A percentile compares a stretch with the other conserved stretches of the same genome.
Evolutionary conservation across 2,797 vertebrate species (phyloP).

Genomic region (Hoplostethus mediterraneus): DNA sequence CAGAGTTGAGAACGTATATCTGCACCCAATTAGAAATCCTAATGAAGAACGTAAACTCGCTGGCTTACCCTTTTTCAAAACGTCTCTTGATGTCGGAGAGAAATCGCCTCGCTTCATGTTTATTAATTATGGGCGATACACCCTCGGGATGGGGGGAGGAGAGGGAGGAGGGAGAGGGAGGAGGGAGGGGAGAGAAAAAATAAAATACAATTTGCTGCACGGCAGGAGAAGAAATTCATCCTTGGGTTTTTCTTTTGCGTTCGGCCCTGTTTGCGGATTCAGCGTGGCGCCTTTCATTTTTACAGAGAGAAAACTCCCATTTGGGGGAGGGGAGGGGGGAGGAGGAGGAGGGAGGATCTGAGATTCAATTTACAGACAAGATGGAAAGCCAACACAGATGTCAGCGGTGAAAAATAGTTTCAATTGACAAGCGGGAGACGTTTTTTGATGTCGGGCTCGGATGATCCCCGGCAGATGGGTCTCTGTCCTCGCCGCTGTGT

Average conservation of each 20-base stretch:
- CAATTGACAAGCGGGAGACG: constrained; percentile 64
- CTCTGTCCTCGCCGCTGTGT: constrained; percentile 44
- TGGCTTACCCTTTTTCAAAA: constrained; percentile 16
- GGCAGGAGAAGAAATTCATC: constrained; percentile 65
- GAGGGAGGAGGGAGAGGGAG: no score
- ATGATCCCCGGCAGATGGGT: constrained; percentile 51
- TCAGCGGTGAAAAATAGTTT: constrained; percentile 76
- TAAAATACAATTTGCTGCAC: constrained; percentile 73
- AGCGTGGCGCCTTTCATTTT: constrained; percentile 68
- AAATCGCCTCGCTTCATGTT: constrained; percentile 63
- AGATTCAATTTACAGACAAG: constrained; percentile 80
- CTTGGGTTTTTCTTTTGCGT: constrained; percentile 35
- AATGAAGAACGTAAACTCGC: constrained; percentile 17
- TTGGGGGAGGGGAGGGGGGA: not conserved
- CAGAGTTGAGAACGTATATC: constrained; percentile 2
- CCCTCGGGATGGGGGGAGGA: constrained; percentile 42
- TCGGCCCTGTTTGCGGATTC: constrained; percentile 73
- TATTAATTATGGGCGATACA: constrained; percentile 71
- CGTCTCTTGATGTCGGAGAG: constrained; percentile 39
- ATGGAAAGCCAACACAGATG: constrained; percentile 80
- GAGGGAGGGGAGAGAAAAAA: not conserved
- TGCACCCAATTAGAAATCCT: constrained; percentile 37
- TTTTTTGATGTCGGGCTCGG: constrained; percentile 39
- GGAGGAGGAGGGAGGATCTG: constrained; percentile 54
- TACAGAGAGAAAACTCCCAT: constrained; percentile 50